phyloP scores from a whole-genome alignment of 1,140 invertebrate genomes.

The Eriocheir sinensis region DNA sequence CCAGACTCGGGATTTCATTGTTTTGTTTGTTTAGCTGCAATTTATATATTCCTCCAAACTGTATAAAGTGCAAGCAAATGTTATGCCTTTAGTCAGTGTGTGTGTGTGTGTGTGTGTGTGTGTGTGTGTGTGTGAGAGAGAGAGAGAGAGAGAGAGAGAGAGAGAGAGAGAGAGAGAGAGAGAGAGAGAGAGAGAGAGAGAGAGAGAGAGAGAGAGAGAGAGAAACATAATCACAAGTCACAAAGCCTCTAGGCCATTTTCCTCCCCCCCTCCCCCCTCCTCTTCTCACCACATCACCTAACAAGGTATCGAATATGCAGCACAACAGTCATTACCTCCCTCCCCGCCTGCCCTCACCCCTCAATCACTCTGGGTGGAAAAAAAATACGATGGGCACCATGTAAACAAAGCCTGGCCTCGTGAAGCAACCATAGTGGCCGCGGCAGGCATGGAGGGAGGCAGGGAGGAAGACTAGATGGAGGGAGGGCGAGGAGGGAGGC shows the following conservation, averaged over 20 bases:
- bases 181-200: neutral
- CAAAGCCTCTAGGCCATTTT: neutral
- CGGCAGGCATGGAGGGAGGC: neutral
- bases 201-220: constrained; percentile 47
- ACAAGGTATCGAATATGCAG: constrained; percentile 6
- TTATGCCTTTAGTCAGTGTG: too few species aligned
- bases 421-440: neutral
- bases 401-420: neutral
- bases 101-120: constrained; percentile 22
- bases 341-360: neutral
- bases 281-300: neutral
- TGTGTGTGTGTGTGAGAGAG: constrained; percentile 11
- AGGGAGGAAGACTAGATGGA: too few species aligned
- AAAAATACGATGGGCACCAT: neutral
- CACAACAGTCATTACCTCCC: neutral
- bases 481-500: neutral
- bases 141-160: neutral
- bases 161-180: neutral
- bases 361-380: neutral
- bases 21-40: too few species aligned
- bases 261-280: neutral
- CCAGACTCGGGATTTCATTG: too few species aligned
- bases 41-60: too few species aligned
- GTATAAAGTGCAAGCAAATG: too few species aligned
- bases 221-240: neutral